phyloP scores from a whole-genome alignment of 2,797 vertebrate species.

The Chelidonichthys spinosus region DNA sequence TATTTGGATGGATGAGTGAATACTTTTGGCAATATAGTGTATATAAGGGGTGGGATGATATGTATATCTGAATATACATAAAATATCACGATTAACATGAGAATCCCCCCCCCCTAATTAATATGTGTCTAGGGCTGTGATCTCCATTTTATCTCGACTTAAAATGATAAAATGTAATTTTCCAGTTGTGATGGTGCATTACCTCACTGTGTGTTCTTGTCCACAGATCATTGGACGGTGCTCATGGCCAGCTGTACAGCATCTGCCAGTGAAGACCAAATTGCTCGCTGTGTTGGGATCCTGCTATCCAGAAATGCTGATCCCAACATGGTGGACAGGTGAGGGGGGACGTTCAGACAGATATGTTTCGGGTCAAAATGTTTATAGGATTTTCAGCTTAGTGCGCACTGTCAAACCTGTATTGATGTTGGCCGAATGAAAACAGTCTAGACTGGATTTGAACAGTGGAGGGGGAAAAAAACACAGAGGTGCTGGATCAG shows the following conservation, averaged over 20 bases:
- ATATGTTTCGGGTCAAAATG: conserved; percentile 42
- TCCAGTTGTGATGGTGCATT: neutral
- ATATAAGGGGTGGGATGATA: no score
- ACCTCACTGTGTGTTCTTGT: neutral
- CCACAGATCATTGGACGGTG: conserved; percentile 88
- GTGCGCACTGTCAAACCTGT: conserved; percentile 35
- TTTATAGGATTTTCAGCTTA: conserved; percentile 44
- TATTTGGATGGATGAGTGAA: no score
- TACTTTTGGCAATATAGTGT: no score
- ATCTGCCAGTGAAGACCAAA: conserved; percentile 85
- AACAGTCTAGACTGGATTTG: conserved; percentile 39
- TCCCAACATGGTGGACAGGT: conserved; percentile 91
- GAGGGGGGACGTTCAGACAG: conserved; percentile 49
- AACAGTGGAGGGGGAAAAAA: conserved; percentile 14
- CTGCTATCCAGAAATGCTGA: conserved; percentile 93
- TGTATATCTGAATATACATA: no score
- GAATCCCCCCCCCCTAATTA: no score
- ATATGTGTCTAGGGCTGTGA: neutral
- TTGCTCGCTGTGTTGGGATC: conserved; percentile 90
- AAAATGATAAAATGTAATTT: neutral
- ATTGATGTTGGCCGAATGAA: conserved; percentile 46
- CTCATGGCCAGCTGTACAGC: conserved; percentile 93
- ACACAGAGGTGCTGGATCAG: conserved; percentile 35
- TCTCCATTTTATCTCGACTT: neutral
- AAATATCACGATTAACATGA: no score